A percentile compares a stretch with the other conserved stretches of the same genome.
Evolutionary conservation across 53 echinoderm and acorn worm genomes (phyloP).

Genomic region (Henricia sp.): DNA sequence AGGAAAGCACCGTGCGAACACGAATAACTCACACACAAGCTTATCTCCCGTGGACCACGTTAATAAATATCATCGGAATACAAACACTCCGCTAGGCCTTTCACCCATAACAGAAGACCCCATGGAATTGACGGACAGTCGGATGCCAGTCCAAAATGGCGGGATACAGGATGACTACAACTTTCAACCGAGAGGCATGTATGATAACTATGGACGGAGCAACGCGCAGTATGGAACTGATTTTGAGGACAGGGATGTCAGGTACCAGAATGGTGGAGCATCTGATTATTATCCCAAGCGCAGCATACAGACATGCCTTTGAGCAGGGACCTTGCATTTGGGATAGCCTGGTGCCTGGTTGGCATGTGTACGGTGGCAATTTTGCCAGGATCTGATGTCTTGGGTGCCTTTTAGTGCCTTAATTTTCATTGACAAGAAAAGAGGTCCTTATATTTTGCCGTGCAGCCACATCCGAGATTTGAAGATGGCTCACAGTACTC

Average conservation of each 20-base stretch:
- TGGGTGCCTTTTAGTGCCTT: too few species aligned
- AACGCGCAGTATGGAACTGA: neutral
- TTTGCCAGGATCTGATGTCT: too few species aligned
- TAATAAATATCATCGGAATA: slow-evolving; percentile 40
- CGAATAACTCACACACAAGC: neutral
- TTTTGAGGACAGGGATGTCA: neutral
- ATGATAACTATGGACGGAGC: neutral
- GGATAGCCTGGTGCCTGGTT: too few species aligned
- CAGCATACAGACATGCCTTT: slow-evolving; percentile 27
- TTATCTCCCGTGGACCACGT: slow-evolving; percentile 12
- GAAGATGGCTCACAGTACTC: too few species aligned
- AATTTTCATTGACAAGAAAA: too few species aligned
- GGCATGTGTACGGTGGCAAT: too few species aligned
- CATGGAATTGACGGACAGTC: slow-evolving; percentile 28
- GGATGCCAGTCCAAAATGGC: neutral
- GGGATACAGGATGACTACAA: neutral
- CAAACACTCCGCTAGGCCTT: slow-evolving; percentile 13
- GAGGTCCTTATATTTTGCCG: too few species aligned
- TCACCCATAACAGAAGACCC: slow-evolving; percentile 50
- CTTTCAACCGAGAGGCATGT: neutral
- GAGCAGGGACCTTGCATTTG: too few species aligned
- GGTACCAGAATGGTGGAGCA: slow-evolving; percentile 9
- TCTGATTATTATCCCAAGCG: slow-evolving; percentile 8
- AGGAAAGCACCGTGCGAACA: neutral
- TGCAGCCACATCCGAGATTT: too few species aligned